phyloP scores from a whole-genome alignment of 2,888 invertebrate species.

The Drosophila nigricruria region DNA sequence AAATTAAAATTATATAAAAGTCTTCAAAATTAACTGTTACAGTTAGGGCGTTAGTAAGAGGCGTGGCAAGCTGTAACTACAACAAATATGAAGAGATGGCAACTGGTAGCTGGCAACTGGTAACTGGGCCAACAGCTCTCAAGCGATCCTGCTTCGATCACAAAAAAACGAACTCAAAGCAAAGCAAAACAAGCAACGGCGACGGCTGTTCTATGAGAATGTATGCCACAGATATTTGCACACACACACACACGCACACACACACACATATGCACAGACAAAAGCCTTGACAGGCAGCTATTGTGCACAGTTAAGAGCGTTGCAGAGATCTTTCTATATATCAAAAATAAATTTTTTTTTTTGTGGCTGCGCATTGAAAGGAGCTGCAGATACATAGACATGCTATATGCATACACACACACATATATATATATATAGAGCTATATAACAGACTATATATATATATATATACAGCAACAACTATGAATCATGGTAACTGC shows the following conservation, averaged over 20 bases:
- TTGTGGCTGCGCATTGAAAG: slow-evolving; percentile 19
- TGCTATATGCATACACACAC: not conserved
- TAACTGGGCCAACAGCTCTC: slow-evolving; percentile 46
- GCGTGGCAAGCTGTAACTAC: slow-evolving; percentile 14
- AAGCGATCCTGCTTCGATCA: slow-evolving; percentile 34
- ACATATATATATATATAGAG: not conserved
- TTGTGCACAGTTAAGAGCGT: slow-evolving; percentile 21
- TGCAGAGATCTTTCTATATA: slow-evolving; percentile 20
- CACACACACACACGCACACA: slow-evolving; percentile 25
- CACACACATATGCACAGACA: slow-evolving; percentile 23
- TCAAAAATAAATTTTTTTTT: slow-evolving; percentile 5
- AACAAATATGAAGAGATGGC: not conserved
- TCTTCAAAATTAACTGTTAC: slow-evolving; percentile 1
- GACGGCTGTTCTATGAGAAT: slow-evolving; percentile 52
- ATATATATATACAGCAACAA: slow-evolving; percentile 29
- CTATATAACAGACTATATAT: not conserved
- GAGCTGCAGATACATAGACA: slow-evolving; percentile 37
- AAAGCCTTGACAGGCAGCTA: slow-evolving; percentile 41
- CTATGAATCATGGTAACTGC: slow-evolving; percentile 71
- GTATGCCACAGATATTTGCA: slow-evolving; percentile 66
- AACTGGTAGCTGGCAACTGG: slow-evolving; percentile 12
- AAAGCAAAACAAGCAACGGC: slow-evolving; percentile 19
- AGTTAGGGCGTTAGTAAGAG: not conserved
- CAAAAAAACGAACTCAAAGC: not conserved
- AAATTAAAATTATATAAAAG: slow-evolving; percentile 7